phyloP scores from a whole-genome alignment of 2,113 vertebrate species.

The Dicaeum eximium region DNA sequence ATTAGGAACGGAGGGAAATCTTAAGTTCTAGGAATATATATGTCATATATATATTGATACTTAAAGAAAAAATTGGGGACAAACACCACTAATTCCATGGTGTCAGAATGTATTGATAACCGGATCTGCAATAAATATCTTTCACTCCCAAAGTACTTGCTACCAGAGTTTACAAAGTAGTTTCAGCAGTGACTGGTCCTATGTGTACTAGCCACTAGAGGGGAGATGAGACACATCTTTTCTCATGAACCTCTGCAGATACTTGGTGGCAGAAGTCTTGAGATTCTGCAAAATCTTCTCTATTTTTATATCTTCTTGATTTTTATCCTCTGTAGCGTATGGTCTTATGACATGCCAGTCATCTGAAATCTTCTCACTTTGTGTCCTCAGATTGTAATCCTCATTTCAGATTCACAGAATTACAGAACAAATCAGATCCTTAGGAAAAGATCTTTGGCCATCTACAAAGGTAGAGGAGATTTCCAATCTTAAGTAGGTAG shows the following conservation, averaged over 20 bases:
- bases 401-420: neutral
- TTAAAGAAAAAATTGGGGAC: neutral
- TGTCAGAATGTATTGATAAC: neutral
- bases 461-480: neutral
- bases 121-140: neutral
- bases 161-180: neutral
- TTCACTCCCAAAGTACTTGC: neutral
- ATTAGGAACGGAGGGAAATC: neutral
- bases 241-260: neutral
- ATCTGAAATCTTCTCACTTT: neutral
- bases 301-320: too few relatives aligned
- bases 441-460: neutral
- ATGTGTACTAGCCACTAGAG: conserved; percentile 44
- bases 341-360: neutral
- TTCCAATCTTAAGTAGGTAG: neutral
- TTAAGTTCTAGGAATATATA: neutral
- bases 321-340: neutral
- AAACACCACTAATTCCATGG: neutral
- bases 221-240: conserved; percentile 16
- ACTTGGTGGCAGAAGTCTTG: neutral
- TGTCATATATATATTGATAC: neutral
- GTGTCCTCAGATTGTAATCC: neutral
- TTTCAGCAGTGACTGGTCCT: neutral
- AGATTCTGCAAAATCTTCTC: neutral
- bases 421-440: neutral